Percentiles rank a stretch among this genome's conserved stretches.
Evolutionary conservation across 2,113 vertebrate species (phyloP).

Genomic region (Carlito syrichta): DNA sequence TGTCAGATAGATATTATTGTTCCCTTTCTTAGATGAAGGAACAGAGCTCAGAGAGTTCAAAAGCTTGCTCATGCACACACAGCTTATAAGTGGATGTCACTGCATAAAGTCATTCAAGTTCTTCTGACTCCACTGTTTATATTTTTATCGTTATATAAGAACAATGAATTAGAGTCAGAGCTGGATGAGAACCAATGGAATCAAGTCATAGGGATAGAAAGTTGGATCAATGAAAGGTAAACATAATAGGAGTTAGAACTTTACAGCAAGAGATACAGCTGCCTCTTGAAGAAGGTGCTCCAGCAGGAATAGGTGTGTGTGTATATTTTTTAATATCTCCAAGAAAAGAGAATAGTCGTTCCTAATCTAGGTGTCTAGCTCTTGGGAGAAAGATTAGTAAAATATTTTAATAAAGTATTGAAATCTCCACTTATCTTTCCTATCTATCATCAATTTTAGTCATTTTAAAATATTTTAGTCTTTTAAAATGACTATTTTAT

Average conservation of each 20-base stretch:
- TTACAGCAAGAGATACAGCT: too few relatives aligned
- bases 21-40: neutral
- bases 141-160: neutral
- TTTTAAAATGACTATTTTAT: too few relatives aligned
- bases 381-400: neutral
- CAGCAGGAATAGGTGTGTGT: neutral
- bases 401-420: neutral
- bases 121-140: neutral
- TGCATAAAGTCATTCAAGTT: neutral
- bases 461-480: too few relatives aligned
- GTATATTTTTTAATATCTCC: neutral
- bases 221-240: neutral
- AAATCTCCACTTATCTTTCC: neutral
- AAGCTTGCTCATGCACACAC: neutral
- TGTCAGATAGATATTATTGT: accelerated
- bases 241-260: neutral
- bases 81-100: neutral
- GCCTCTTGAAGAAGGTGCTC: neutral
- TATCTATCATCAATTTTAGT: neutral
- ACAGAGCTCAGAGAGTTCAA: neutral
- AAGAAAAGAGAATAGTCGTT: neutral
- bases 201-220: neutral
- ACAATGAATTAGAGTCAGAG: neutral
- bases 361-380: neutral
- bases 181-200: neutral